Evolutionary conservation across 2,888 invertebrate genomes (phyloP).

Genomic region (Lissocephala sabroskyi): DNA sequence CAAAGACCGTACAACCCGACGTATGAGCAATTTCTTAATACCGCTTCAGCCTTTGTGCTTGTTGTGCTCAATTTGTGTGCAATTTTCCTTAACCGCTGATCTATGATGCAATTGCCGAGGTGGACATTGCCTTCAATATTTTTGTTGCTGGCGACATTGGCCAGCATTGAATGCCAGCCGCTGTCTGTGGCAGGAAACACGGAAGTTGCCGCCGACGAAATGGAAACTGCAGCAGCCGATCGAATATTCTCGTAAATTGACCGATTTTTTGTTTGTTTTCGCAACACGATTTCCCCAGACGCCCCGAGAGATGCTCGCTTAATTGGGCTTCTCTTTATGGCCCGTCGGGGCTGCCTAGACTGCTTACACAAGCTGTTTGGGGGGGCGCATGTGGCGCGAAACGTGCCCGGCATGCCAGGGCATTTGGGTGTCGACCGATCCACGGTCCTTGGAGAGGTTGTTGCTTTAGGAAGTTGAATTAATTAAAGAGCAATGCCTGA

Average conservation of each 20-base stretch:
- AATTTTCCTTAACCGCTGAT: conserved; percentile 27
- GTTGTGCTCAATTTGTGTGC: conserved; percentile 14
- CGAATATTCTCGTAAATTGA: conserved; percentile 31
- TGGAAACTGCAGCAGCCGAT: conserved; percentile 17
- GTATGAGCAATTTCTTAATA: too few species aligned
- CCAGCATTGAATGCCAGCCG: not conserved
- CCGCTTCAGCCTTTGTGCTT: too few species aligned
- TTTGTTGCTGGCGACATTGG: conserved; percentile 11
- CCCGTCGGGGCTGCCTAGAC: not conserved
- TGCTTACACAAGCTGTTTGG: not conserved
- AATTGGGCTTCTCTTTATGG: not conserved
- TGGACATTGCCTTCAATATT: conserved; percentile 7
- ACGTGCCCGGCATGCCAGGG: not conserved
- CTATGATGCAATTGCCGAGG: conserved; percentile 44
- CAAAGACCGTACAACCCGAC: too few species aligned
- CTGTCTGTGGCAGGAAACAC: conserved; percentile 17
- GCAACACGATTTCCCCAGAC: too few species aligned
- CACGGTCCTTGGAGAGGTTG: not conserved
- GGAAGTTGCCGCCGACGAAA: conserved; percentile 21
- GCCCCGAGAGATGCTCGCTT: too few species aligned
- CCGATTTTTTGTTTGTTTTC: too few species aligned
- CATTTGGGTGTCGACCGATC: not conserved
- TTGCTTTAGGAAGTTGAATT: not conserved
- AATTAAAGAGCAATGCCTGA: too few species aligned
- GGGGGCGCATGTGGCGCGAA: conserved; percentile 19